These are phyloP conservation scores for Phenganax subtilis DNA, from an alignment of 92 coral and sea anemone genomes.

Conservation along the genomic window DNA sequence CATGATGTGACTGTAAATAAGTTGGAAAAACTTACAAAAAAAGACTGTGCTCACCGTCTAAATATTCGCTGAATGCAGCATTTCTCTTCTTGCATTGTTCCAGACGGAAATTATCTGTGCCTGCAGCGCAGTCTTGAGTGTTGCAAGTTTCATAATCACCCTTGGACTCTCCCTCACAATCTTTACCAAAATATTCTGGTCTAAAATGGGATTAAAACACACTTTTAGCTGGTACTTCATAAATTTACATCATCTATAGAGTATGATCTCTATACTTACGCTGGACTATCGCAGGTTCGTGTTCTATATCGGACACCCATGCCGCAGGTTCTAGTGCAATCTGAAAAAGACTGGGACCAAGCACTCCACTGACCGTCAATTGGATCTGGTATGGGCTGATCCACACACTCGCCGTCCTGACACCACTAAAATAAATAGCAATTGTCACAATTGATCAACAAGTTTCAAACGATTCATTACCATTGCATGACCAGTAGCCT, in stretches of 20 bases:
- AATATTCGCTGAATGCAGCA: background rate
- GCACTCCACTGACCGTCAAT: conserved; percentile 81
- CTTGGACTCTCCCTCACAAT: conserved; percentile 55
- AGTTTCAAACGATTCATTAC: too few species aligned
- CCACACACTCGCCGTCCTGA: conserved; percentile 60
- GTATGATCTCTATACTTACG: conserved; percentile 38
- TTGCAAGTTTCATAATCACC: conserved; percentile 69
- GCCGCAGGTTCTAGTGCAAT: conserved; percentile 82
- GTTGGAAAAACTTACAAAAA: too few species aligned
- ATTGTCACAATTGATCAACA: background rate
- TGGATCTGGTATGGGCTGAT: conserved; percentile 60
- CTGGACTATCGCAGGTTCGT: conserved; percentile 70
- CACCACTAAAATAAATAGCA: conserved; percentile 59
- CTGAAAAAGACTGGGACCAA: conserved; percentile 60
- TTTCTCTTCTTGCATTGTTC: conserved; percentile 39
- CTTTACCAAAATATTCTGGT: conserved; percentile 63
- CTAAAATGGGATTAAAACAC: conserved; percentile 36
- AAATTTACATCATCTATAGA: background rate
- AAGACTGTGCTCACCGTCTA: background rate
- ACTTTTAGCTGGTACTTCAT: background rate
- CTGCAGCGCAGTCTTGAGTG: conserved; percentile 48
- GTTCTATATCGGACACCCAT: conserved; percentile 70
- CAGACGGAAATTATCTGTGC: conserved; percentile 19
- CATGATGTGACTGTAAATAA: too few species aligned
- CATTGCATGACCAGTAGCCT: background rate